Evolutionary conservation across 1,140 invertebrate genomes (phyloP), one percentile per base, ranked within the genome.

Genomic region (Cataglyphis hispanica): DNA sequence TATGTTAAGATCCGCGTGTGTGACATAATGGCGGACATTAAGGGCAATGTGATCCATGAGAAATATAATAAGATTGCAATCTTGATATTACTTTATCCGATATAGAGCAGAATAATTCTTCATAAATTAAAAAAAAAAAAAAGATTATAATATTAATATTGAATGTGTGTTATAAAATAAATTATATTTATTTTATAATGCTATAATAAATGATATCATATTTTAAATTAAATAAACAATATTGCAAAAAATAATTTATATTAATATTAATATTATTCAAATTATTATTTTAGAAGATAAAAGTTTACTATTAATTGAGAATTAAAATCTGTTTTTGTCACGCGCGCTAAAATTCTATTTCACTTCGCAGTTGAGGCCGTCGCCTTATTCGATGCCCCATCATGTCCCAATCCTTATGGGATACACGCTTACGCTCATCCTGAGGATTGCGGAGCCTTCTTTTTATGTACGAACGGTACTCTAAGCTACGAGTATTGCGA

Each of bases 401-500:
- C 94, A 16, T 98, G 97, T 90, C 97, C 97, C 0, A 97, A 98
- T 84, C 95, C 94, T 22, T 95, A 96, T 77, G 97, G 97, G 0
- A 96, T 97, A 2, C 97, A 98, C 93, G 96, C 97, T 0, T 98
- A 98, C 92, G 96, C 97, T 1, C 98, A 99, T 91, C 98, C 98
- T 0, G 97, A 98, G 88, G 96, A 97, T 63, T 99, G 98, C 90
- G 97, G 98, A 92, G 96, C 98, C 81, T 99, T 98, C 95, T 99
- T 98, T 95, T 96, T 98, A 19, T 99, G 98, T 93, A 97, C 97
- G 10, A 99, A 99, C 93, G 98, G 98, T 37, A 98, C 98, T 2
- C 93, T 99, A 89, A 98, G 97, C 2, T 96, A 98, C 87, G 98
- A 99, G 94, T 97, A 97, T 22, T 99, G 98, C 92, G 98, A 98